A percentile compares a stretch with the other conserved stretches of the same genome.
phyloP scores from a whole-genome alignment of 2,113 vertebrate species.

The Ardeotis arabs region DNA sequence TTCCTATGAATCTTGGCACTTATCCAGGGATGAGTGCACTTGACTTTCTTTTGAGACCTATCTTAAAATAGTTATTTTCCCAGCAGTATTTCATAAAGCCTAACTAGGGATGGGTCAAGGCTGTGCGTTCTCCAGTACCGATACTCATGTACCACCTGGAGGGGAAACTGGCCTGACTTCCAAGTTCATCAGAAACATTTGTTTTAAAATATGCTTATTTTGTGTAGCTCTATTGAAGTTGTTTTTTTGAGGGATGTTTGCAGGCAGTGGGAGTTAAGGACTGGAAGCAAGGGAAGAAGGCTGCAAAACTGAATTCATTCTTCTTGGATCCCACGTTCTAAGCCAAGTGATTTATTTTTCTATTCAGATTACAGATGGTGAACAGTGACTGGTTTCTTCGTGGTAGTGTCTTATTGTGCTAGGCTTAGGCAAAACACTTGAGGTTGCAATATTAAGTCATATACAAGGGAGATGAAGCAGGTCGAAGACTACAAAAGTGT shows the following conservation, averaged over 20 bases:
- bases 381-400: background rate
- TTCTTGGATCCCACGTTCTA: background rate
- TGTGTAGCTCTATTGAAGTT: background rate
- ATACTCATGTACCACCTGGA: background rate
- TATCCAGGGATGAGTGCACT: background rate
- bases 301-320: background rate
- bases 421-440: background rate
- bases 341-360: background rate
- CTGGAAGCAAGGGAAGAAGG: background rate
- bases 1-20: background rate
- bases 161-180: background rate
- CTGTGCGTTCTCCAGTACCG: background rate
- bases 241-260: background rate
- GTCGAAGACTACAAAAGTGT: background rate
- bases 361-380: background rate
- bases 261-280: background rate
- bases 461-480: background rate
- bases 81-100: background rate
- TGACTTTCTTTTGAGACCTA: background rate
- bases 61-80: background rate
- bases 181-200: background rate
- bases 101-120: background rate
- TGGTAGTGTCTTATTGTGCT: background rate
- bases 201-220: background rate
- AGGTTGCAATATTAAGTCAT: background rate